Evolutionary conservation across 2,888 invertebrate species (phyloP).

Genomic region (Mythimna ferrago): DNA sequence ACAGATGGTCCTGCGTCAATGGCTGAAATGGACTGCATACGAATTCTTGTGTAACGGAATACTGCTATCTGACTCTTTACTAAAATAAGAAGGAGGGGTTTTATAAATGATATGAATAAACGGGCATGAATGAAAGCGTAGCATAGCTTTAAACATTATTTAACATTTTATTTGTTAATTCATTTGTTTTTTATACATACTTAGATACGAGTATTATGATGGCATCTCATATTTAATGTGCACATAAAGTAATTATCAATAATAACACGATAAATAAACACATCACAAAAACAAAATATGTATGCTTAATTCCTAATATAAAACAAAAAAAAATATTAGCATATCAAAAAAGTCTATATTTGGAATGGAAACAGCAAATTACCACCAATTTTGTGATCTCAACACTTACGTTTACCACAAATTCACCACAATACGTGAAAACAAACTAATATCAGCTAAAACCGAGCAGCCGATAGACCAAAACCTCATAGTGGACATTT

Average conservation of each 20-base stretch:
- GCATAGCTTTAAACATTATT: too few relatives aligned
- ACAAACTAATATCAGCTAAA: background rate
- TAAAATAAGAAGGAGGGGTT: background rate
- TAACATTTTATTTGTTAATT: too few relatives aligned
- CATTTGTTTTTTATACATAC: too few relatives aligned
- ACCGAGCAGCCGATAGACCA: background rate
- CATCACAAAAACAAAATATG: background rate
- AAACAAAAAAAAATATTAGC: too few relatives aligned
- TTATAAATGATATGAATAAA: too few relatives aligned
- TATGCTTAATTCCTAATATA: background rate
- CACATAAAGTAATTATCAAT: too few relatives aligned
- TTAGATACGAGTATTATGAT: too few relatives aligned
- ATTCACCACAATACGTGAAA: conserved; percentile 7
- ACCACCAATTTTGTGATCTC: background rate
- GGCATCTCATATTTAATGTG: too few relatives aligned
- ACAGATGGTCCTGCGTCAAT: conserved; percentile 27
- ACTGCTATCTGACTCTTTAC: background rate
- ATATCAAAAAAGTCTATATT: too few relatives aligned
- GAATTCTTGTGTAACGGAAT: background rate
- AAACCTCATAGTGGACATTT: background rate
- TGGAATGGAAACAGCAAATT: background rate
- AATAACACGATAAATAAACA: too few relatives aligned
- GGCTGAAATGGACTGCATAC: conserved; percentile 16
- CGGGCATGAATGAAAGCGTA: too few relatives aligned
- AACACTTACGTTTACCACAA: background rate